Evolutionary conservation across 2,888 invertebrate species (phyloP).

Genomic region (Apamea epomidion): DNA sequence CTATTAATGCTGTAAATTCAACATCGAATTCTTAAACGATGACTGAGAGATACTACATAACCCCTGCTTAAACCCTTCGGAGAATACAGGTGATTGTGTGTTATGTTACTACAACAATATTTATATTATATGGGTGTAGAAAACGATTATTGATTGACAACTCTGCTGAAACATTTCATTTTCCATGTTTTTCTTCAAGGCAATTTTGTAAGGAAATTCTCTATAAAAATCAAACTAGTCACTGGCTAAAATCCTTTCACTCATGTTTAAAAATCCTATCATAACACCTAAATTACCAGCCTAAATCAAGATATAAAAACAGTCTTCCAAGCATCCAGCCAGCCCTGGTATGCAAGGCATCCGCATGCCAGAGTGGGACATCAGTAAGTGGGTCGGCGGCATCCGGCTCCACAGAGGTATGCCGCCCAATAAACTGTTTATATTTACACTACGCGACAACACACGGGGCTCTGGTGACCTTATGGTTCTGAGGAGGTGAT

Average conservation of each 20-base stretch:
- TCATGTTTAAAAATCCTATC: not conserved
- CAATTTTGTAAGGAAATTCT: not conserved
- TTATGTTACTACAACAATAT: too few relatives aligned
- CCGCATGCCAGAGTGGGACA: constrained; percentile 59
- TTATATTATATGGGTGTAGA: not conserved
- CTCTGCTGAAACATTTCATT: not conserved
- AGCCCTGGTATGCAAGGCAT: constrained; percentile 60
- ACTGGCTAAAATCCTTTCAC: not conserved
- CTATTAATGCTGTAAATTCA: not conserved
- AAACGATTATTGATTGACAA: not conserved
- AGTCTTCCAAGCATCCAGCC: constrained; percentile 31
- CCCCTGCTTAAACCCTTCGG: too few relatives aligned
- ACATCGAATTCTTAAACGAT: not conserved
- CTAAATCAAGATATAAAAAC: constrained; percentile 8
- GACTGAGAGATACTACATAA: too few relatives aligned
- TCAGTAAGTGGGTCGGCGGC: constrained; percentile 73
- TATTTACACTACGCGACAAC: constrained; percentile 66
- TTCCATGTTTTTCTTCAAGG: not conserved
- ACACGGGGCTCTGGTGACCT: constrained; percentile 43
- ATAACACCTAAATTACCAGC: not conserved
- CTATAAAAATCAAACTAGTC: not conserved
- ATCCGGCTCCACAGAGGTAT: constrained; percentile 67
- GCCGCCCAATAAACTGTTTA: constrained; percentile 71
- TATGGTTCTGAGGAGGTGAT: constrained; percentile 5
- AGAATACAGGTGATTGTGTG: too few relatives aligned